phyloP scores from a whole-genome alignment of 53 echinoderm and acorn worm genomes.

The Hippasteria phrygiana region DNA sequence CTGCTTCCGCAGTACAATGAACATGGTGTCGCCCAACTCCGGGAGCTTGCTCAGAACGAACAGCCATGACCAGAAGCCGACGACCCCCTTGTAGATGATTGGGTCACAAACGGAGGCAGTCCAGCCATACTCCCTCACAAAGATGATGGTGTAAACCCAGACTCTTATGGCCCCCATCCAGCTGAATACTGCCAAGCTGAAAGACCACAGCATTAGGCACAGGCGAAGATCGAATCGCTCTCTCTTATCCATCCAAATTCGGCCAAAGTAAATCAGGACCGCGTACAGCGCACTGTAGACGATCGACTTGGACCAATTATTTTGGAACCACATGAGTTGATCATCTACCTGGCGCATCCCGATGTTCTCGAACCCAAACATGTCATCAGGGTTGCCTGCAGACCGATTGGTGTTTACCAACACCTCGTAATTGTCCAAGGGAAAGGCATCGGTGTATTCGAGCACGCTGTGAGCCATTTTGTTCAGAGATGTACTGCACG shows the following conservation, averaged over 20 bases:
- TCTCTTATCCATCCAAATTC: constrained; percentile 83
- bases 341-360: constrained; percentile 69
- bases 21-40: constrained; percentile 96
- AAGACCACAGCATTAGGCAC: constrained; percentile 79
- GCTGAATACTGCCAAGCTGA: constrained; percentile 81
- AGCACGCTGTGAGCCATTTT: constrained; percentile 38
- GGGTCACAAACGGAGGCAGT: constrained; percentile 92
- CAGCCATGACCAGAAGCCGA: constrained; percentile 99
- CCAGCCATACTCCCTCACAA: constrained; percentile 74
- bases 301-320: constrained; percentile 84
- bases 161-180: constrained; percentile 73
- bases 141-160: constrained; percentile 63
- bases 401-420: constrained; percentile 23
- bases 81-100: constrained; percentile 90
- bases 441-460: constrained; percentile 18
- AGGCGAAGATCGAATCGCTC: constrained; percentile 76
- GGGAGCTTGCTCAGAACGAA: constrained; percentile 95
- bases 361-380: constrained; percentile 88
- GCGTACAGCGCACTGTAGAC: constrained; percentile 83
- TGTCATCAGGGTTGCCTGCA: constrained; percentile 7
- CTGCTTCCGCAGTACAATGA: constrained; percentile 96
- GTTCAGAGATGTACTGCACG: too few relatives aligned
- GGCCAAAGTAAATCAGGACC: constrained; percentile 81
- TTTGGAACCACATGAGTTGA: constrained; percentile 82
- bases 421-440: constrained; percentile 49